Evolutionary conservation across 2,113 vertebrate species (phyloP).

Genomic region (Toxotes jaculatrix): DNA sequence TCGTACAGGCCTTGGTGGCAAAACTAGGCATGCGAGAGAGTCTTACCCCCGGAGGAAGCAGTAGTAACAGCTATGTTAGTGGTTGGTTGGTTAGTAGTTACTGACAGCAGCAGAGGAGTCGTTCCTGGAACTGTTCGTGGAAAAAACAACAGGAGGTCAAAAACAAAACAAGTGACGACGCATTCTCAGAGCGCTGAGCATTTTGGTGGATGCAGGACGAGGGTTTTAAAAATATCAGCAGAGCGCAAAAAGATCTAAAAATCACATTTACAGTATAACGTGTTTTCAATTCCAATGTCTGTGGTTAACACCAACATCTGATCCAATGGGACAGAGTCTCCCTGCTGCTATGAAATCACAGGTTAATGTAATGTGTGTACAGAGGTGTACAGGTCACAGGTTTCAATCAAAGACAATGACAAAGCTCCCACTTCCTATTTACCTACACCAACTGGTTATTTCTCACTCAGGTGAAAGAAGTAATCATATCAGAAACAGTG

Average conservation of each 20-base stretch:
- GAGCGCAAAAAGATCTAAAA: too few species aligned
- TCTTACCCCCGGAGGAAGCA: slow-evolving; percentile 55
- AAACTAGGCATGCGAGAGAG: background rate
- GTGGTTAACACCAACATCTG: too few species aligned
- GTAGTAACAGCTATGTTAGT: slow-evolving; percentile 48
- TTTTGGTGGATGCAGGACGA: too few species aligned
- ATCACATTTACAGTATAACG: too few species aligned
- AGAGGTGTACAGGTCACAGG: background rate
- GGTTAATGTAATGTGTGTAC: background rate
- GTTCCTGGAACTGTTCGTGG: slow-evolving; percentile 18
- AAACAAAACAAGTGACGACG: too few species aligned
- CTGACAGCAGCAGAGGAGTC: slow-evolving; percentile 4
- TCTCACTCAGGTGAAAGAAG: too few species aligned
- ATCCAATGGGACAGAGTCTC: too few species aligned
- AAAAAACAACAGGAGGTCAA: background rate
- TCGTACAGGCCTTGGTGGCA: background rate
- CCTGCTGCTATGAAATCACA: background rate
- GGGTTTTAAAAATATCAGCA: background rate
- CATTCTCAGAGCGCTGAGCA: background rate
- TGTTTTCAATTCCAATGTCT: too few species aligned
- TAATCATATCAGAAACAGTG: too few species aligned
- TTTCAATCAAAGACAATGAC: background rate
- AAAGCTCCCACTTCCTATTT: too few species aligned
- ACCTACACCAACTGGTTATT: too few species aligned
- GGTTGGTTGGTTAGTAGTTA: slow-evolving; percentile 43